A percentile compares a stretch with the other conserved stretches of the same genome.
phyloP scores from a whole-genome alignment of 2,797 vertebrate genomes.

The Phoxinus dragarum region DNA sequence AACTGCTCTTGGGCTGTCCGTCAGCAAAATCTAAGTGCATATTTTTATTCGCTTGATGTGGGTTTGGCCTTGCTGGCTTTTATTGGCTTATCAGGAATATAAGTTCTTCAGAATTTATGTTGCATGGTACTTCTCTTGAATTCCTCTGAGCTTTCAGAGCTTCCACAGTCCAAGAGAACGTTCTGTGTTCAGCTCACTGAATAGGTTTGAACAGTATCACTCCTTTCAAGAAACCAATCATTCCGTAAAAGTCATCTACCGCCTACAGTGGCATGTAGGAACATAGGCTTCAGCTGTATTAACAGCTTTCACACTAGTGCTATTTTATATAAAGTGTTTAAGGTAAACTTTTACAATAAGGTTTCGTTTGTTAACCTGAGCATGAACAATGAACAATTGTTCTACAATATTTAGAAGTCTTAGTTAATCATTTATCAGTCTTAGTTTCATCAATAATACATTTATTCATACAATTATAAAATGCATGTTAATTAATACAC shows the following conservation, averaged over 20 bases:
- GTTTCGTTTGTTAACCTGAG: not conserved
- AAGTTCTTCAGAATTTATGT: not conserved
- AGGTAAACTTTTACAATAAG: not conserved
- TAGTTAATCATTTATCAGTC: not conserved
- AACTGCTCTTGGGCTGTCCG: not conserved
- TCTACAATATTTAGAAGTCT: not conserved
- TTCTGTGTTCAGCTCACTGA: not conserved
- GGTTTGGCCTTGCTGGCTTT: conserved; percentile 12
- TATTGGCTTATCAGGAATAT: not conserved
- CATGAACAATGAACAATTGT: not conserved
- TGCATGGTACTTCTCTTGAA: not conserved
- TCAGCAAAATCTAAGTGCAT: not conserved
- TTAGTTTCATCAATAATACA: not conserved
- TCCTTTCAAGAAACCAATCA: conserved; percentile 21
- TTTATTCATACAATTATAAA: no score
- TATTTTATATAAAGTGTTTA: not conserved
- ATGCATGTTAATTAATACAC: not conserved
- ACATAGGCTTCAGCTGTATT: not conserved
- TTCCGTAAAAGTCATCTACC: conserved; percentile 10
- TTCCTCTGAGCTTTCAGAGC: not conserved
- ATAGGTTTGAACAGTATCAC: not conserved
- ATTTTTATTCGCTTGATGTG: not conserved
- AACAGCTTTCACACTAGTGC: not conserved
- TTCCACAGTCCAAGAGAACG: not conserved
- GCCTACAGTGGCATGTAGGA: conserved; percentile 18